Percentiles rank a stretch among this genome's conserved stretches.
These are phyloP conservation scores for Epirrita christyi DNA, from an alignment of 2,888 invertebrate species.

Conservation along the genomic window DNA sequence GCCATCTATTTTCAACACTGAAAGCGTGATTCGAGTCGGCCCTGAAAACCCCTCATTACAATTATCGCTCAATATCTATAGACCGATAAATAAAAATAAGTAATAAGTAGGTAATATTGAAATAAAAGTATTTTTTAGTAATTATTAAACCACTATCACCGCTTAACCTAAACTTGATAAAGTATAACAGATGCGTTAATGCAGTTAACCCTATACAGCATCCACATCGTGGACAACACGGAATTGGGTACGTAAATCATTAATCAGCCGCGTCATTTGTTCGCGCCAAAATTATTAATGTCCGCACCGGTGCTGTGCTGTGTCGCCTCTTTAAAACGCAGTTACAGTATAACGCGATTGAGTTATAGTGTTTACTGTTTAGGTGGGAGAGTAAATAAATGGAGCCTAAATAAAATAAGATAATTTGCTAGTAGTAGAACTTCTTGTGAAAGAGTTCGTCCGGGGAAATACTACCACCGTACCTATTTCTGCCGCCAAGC, in stretches of 20 bases:
- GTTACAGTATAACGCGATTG: conserved; percentile 47
- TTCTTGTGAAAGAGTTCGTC: too few relatives aligned
- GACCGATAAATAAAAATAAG: too few relatives aligned
- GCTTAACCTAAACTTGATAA: conserved; percentile 6
- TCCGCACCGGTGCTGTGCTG: conserved; percentile 56
- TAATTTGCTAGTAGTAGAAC: too few relatives aligned
- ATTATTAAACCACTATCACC: too few relatives aligned
- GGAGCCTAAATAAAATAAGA: background rate
- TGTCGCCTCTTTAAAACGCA: conserved; percentile 71
- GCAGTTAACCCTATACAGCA: conserved; percentile 40
- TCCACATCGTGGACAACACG: conserved; percentile 57
- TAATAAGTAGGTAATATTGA: too few relatives aligned
- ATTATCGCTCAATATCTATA: too few relatives aligned
- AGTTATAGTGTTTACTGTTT: conserved; percentile 48
- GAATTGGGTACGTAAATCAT: conserved; percentile 80
- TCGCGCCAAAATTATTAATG: conserved; percentile 81
- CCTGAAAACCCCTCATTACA: too few relatives aligned
- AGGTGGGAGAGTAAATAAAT: conserved; percentile 23
- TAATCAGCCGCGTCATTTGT: conserved; percentile 82
- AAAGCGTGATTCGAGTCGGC: too few relatives aligned
- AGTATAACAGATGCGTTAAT: conserved; percentile 36
- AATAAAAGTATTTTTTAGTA: background rate
- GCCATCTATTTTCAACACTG: too few relatives aligned
- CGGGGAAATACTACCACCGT: too few relatives aligned
- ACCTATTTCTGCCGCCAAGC: too few relatives aligned